Evolutionary conservation across 2,113 vertebrate species (phyloP).

Genomic region (Ceyx margarethae): DNA sequence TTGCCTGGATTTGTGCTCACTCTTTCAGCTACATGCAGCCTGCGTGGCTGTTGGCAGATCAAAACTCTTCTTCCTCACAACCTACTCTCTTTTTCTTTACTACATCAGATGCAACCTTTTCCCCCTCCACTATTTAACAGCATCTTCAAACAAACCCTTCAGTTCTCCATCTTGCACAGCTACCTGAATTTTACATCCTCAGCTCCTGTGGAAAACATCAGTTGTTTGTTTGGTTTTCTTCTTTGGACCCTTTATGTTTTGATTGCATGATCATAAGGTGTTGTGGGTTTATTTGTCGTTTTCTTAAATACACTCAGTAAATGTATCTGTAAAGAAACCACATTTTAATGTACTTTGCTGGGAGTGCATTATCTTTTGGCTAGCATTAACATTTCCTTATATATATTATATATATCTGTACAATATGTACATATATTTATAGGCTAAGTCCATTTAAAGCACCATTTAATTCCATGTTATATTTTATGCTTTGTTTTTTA

Average conservation of each 20-base stretch:
- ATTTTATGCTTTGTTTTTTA: not conserved
- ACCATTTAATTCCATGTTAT: not conserved
- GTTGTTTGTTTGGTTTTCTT: not conserved
- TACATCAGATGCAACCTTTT: not conserved
- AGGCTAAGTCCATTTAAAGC: not conserved
- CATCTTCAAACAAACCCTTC: not conserved
- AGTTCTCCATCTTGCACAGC: not conserved
- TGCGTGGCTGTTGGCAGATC: not conserved
- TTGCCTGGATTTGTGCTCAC: not conserved
- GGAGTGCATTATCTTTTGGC: not conserved
- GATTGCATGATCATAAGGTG: not conserved
- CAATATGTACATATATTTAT: slow-evolving; percentile 56
- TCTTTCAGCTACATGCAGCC: not conserved
- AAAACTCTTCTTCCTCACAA: not conserved
- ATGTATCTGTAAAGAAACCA: not conserved
- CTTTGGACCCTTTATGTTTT: not conserved
- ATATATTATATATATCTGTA: not conserved
- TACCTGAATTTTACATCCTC: not conserved
- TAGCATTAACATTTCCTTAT: not conserved
- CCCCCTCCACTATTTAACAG: not conserved
- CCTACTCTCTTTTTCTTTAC: not conserved
- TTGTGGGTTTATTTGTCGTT: not conserved
- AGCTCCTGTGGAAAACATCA: not conserved
- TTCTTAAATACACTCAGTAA: not conserved
- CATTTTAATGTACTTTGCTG: not conserved